These are phyloP conservation scores for Bombus waltoni DNA, from an alignment of 1,140 invertebrate genomes.

Conservation along the genomic window DNA sequence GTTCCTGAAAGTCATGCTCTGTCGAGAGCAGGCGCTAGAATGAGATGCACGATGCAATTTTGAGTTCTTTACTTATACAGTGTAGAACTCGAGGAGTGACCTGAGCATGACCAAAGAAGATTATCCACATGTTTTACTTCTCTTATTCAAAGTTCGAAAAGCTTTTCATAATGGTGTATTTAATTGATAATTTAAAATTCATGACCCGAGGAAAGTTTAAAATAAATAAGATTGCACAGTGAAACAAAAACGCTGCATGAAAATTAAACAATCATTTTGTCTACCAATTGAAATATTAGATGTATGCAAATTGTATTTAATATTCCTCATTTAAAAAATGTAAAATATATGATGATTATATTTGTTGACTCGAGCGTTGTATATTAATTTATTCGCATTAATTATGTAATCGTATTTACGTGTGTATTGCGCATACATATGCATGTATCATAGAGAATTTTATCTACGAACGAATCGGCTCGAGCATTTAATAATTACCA, in stretches of 20 bases:
- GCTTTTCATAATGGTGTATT: no score
- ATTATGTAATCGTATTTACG: neutral
- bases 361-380: neutral
- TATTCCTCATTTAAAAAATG: neutral
- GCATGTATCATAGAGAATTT: neutral
- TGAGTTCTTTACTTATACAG: neutral
- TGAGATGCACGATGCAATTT: constrained; percentile 3
- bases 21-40: neutral
- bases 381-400: neutral
- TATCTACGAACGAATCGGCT: neutral
- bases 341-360: neutral
- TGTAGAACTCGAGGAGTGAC: neutral
- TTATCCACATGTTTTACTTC: neutral
- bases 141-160: neutral
- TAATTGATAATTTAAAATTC: neutral
- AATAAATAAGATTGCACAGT: neutral
- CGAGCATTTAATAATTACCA: neutral
- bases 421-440: no score
- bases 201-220: neutral
- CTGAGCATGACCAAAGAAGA: neutral
- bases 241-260: neutral
- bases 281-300: neutral
- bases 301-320: neutral
- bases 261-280: neutral
- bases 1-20: constrained; percentile 30